These are phyloP conservation scores for Euclidia mi DNA, from an alignment of 2,888 invertebrate genomes.

Conservation along the genomic window DNA sequence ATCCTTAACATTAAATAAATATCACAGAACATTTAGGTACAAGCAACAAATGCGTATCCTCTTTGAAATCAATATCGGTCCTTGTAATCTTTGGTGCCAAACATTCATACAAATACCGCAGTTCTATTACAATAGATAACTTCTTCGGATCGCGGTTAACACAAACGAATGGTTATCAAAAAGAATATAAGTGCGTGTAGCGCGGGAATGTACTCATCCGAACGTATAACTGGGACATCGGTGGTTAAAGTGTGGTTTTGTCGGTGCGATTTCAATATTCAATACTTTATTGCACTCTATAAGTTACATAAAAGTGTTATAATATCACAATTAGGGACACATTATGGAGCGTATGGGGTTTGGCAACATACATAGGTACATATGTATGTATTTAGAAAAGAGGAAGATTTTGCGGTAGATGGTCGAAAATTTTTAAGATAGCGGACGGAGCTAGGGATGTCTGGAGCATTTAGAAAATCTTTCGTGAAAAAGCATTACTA, in stretches of 20 bases:
- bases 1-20: background rate
- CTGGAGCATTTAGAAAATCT: no score
- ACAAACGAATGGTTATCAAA: conserved; percentile 51
- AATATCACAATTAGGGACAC: no score
- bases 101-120: conserved; percentile 21
- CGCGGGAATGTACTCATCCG: conserved; percentile 32
- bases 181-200: conserved; percentile 51
- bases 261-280: background rate
- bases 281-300: no score
- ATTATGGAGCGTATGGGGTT: no score
- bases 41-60: background rate
- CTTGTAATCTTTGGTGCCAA: conserved; percentile 4
- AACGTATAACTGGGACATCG: conserved; percentile 43
- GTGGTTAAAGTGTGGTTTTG: conserved; percentile 33
- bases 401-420: no score
- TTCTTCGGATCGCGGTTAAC: conserved; percentile 34
- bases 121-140: conserved; percentile 18
- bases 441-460: no score
- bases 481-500: no score
- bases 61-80: conserved; percentile 9
- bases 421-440: no score
- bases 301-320: no score
- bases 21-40: background rate
- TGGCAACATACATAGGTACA: no score
- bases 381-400: no score